Conservation (phyloP, 2,888 invertebrate genomes). For the Arge pagana region DNA sequence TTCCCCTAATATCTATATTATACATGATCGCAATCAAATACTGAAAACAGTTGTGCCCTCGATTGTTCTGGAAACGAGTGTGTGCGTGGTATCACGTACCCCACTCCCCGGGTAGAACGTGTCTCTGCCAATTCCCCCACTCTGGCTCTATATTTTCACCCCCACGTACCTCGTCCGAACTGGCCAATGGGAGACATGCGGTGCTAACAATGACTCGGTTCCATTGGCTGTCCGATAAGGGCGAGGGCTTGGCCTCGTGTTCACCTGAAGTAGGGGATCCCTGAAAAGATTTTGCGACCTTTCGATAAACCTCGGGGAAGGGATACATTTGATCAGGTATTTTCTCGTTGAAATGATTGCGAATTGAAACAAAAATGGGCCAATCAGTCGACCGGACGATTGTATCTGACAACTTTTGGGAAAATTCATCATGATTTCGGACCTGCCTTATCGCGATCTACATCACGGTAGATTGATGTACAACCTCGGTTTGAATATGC, state of each 20-base stretch:
- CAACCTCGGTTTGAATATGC: too few relatives aligned
- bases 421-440: too few relatives aligned
- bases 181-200: conserved; percentile 14
- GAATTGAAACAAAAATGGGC: too few relatives aligned
- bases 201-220: conserved; percentile 10
- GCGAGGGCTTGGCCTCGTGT: conserved; percentile 23
- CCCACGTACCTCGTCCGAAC: conserved; percentile 7
- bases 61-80: too few relatives aligned
- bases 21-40: too few relatives aligned
- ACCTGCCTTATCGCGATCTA: too few relatives aligned
- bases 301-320: conserved; percentile 8
- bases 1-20: too few relatives aligned
- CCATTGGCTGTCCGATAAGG: conserved; percentile 21
- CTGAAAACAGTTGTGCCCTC: conserved; percentile 18
- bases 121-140: conserved; percentile 15
- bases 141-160: conserved; percentile 15
- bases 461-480: too few relatives aligned
- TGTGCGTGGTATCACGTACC: conserved; percentile 14
- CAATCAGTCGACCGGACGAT: too few relatives aligned
- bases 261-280: conserved; percentile 22
- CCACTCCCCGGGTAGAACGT: conserved; percentile 9
- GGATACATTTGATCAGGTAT: conserved; percentile 5
- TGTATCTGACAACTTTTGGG: too few relatives aligned
- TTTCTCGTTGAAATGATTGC: conserved; percentile 8
- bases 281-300: conserved; percentile 21